phyloP scores from a whole-genome alignment of 2,797 vertebrate genomes.

The Knipowitschia caucasica region DNA sequence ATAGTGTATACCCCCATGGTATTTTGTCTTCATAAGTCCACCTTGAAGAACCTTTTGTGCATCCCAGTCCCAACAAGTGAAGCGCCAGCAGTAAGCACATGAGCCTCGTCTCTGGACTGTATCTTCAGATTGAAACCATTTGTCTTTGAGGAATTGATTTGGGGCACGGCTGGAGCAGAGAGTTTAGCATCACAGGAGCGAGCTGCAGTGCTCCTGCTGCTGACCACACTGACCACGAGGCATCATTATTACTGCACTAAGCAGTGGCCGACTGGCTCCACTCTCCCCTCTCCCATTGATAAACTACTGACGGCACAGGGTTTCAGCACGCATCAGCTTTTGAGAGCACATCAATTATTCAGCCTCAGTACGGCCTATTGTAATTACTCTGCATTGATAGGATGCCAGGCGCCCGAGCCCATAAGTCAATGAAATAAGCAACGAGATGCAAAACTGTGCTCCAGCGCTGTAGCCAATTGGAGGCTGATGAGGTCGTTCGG shows the following conservation, averaged over 20 bases:
- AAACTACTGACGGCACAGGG: conserved; percentile 71
- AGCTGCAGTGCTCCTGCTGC: conserved; percentile 51
- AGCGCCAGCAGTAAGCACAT: no score
- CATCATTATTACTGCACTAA: conserved; percentile 69
- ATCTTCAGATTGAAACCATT: conserved; percentile 49
- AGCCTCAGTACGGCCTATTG: conserved; percentile 70
- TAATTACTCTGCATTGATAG: conserved; percentile 78
- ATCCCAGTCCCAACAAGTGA: no score
- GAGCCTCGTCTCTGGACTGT: conserved; percentile 25
- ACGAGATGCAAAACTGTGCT: conserved; percentile 64
- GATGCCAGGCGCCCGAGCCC: conserved; percentile 62
- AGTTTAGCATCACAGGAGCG: conserved; percentile 47
- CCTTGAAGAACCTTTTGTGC: no score
- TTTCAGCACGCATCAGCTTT: conserved; percentile 75
- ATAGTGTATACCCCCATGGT: no score
- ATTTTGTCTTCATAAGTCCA: no score
- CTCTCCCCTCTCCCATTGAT: conserved; percentile 62
- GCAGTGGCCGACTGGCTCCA: conserved; percentile 64
- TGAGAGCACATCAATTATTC: conserved; percentile 78
- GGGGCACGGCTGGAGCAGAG: conserved; percentile 42
- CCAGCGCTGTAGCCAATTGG: conserved; percentile 37
- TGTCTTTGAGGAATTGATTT: conserved; percentile 60
- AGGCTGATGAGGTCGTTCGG: conserved; percentile 52
- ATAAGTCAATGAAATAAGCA: conserved; percentile 74
- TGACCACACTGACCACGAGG: conserved; percentile 55